These are phyloP conservation scores for Lynx canadensis DNA, from an alignment of 2,113 vertebrate genomes.

Conservation along the genomic window DNA sequence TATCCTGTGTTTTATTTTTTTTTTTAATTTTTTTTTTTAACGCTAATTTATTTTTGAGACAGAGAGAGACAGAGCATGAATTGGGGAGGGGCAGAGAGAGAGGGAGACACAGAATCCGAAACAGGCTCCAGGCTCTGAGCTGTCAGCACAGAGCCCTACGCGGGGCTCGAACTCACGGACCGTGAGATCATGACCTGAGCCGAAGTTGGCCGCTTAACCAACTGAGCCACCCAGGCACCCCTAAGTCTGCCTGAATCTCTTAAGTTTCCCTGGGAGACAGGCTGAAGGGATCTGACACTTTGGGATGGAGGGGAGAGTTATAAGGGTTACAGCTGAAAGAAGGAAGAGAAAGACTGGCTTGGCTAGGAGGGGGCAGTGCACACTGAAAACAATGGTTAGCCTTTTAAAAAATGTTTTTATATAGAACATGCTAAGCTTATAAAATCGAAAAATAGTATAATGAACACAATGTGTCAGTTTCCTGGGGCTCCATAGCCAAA, in stretches of 20 bases:
- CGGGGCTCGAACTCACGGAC: accelerated
- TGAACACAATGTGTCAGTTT: not conserved
- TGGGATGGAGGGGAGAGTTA: not conserved
- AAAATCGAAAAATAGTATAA: not conserved
- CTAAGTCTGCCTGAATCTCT: not conserved
- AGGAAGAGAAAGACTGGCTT: not conserved
- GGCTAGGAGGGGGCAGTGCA: not conserved
- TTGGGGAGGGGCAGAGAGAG: too few species aligned
- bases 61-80: too few species aligned
- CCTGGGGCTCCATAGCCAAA: not conserved
- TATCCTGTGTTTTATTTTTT: too few species aligned
- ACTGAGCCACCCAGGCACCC: too few species aligned
- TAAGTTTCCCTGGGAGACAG: not conserved
- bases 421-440: not conserved
- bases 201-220: accelerated
- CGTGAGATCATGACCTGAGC: too few species aligned
- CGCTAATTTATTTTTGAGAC: too few species aligned
- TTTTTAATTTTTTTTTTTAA: too few species aligned
- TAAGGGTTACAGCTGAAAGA: not conserved
- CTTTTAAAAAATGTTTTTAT: not conserved
- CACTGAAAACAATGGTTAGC: too few species aligned
- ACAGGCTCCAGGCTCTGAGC: too few species aligned
- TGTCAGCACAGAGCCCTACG: too few species aligned
- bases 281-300: not conserved
- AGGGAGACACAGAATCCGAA: too few species aligned